Conservation (phyloP, 2,797 vertebrate species). For the Aldrovandia affinis region DNA sequence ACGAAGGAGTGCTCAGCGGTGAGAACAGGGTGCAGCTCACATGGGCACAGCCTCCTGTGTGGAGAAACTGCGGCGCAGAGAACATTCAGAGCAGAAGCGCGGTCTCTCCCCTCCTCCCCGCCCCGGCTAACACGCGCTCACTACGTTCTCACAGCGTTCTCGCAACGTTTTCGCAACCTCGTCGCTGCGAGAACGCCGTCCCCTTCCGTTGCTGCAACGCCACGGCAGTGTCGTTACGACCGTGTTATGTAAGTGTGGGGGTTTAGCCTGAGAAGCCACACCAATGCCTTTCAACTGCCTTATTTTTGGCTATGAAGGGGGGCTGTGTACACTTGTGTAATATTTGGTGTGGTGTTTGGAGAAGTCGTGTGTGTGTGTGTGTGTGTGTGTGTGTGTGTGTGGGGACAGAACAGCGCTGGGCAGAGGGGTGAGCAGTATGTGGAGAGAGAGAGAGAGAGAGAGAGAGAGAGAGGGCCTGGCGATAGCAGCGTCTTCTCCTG, state of each 20-base stretch:
- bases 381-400: conserved; percentile 25
- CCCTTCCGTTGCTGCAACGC: not conserved
- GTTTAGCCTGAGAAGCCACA: not conserved
- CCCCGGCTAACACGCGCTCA: not conserved
- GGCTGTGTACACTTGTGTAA: not conserved
- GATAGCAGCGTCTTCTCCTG: conserved; percentile 33
- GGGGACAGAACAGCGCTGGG: not conserved
- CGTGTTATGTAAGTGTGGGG: not conserved
- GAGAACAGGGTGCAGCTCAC: not conserved
- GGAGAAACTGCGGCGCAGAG: not conserved
- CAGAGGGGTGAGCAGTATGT: not conserved
- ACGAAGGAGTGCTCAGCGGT: not conserved
- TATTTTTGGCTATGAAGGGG: not conserved
- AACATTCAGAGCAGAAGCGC: not conserved
- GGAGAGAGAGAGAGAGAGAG: not conserved
- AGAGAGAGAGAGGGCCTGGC: conserved; percentile 30
- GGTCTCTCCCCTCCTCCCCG: too few species aligned
- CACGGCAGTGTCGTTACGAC: not conserved
- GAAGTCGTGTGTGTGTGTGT: conserved; percentile 27
- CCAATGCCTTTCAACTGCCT: too few species aligned
- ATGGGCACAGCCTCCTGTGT: conserved; percentile 12
- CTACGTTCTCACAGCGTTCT: not conserved
- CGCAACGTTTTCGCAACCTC: not conserved
- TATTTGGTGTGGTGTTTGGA: conserved; percentile 7
- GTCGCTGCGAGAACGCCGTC: not conserved